These are phyloP conservation scores for Eudyptes chrysolophus DNA, from an alignment of 2,113 vertebrate genomes.

Conservation along the genomic window DNA sequence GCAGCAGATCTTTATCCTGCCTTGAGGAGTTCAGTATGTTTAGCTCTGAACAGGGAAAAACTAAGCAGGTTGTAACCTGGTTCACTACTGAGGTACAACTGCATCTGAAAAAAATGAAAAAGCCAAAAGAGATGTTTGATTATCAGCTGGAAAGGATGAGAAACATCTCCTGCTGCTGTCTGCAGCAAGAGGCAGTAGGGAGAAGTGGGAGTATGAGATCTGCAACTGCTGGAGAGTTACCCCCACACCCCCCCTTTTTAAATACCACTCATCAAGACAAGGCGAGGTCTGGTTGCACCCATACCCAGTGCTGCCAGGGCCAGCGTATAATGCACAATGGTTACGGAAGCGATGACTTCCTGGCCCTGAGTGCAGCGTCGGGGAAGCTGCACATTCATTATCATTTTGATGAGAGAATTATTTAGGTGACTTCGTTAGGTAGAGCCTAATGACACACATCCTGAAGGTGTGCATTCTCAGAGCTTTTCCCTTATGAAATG, in stretches of 20 bases:
- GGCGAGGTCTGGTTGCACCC: neutral
- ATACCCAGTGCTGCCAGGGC: neutral
- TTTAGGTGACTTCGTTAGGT: neutral
- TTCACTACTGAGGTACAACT: neutral
- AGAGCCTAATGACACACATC: slow-evolving; percentile 6
- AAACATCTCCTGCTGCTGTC: neutral
- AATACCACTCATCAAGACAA: fast-evolving
- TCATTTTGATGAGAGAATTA: neutral
- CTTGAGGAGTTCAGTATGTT: neutral
- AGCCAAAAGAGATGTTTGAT: neutral
- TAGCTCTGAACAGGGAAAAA: neutral
- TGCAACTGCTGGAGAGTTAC: neutral
- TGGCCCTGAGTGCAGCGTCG: fast-evolving
- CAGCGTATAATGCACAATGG: neutral
- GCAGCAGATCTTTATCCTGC: neutral
- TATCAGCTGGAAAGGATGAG: neutral
- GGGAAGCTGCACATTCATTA: neutral
- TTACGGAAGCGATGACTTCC: neutral
- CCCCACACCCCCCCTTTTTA: neutral
- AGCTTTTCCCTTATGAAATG: neutral
- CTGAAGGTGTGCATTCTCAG: slow-evolving; percentile 1
- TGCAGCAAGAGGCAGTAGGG: neutral
- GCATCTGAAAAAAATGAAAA: neutral
- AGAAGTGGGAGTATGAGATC: fast-evolving
- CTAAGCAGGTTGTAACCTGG: neutral